Base-by-base conservation (phyloP, 2,113 vertebrate species). In the Nothoprocta pentlandii region DNA sequence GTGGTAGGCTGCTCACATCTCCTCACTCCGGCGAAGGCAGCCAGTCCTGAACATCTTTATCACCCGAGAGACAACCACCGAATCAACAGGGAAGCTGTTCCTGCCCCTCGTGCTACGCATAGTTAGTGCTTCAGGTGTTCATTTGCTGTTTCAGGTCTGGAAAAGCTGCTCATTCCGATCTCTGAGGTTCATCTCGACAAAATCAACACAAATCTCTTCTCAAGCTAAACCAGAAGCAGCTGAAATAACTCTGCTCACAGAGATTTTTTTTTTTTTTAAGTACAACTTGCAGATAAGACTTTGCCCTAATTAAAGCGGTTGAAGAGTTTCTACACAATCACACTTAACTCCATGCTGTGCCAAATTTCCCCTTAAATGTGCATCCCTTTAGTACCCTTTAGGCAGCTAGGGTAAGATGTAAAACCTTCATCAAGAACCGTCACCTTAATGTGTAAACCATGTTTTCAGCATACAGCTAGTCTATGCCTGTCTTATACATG, bases 11-110 rank as follows among this genome's bases (percentile, higher is more conserved):
- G 58, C 56, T 74, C 41, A 22, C 44, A 47, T 30, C 56, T 44
- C 2, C 6, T 10, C 49, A 20, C 56, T 49, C 3, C 5, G 46
- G 14, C 23, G 69, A 61, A 0, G 0, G 88, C 61, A 12, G 15
- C 36, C n/a, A 44, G 26, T 39, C 49, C 28, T 42, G 47, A 41
- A 34, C 13, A 39, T 8, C 20, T 32, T 6, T 2, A 28, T 54
- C 67, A 46, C 9, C 20, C 20, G 6, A 6, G 6, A 25, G 0
- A 36, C 47, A 86, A 56, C 39, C 41, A 21, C 8, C 53, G 13
- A 25, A 11, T 2, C 17, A 85, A 44, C 26, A 53, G 6, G 67
- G 16, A 71, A 61, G 10, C 28, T 12, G 10, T 15, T 15, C 19
- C 23, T 62, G 46, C 23, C 22, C 9, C 1, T 8, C 36, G 22